phyloP scores from a whole-genome alignment of 2,113 vertebrate species.

The Dasypus novemcinctus region DNA sequence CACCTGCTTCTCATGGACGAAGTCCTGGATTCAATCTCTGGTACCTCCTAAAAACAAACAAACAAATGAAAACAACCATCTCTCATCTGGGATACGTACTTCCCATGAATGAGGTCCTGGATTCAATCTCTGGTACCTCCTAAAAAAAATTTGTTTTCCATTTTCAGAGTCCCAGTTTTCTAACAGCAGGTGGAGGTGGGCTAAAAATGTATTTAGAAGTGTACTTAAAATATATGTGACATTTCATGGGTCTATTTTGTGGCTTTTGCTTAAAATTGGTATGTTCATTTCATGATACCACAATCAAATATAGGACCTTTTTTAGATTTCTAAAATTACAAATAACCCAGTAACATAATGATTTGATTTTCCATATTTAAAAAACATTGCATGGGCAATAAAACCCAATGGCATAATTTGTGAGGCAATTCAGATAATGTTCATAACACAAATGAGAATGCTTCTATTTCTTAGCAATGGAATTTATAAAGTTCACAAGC shows the following conservation, averaged over 20 bases:
- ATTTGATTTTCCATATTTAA: neutral
- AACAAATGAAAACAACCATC: too few species aligned
- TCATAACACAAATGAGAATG: neutral
- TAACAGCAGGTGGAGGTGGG: neutral
- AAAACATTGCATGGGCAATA: neutral
- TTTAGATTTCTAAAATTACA: conserved; percentile 23
- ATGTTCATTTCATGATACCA: neutral
- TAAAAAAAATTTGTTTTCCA: too few species aligned
- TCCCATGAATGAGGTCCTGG: too few species aligned
- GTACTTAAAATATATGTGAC: neutral
- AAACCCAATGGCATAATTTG: neutral
- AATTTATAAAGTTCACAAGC: neutral
- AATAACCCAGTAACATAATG: neutral
- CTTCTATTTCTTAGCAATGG: neutral
- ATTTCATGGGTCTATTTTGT: neutral
- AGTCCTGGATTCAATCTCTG: too few species aligned
- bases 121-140: too few species aligned
- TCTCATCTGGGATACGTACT: too few species aligned
- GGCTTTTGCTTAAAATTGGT: neutral
- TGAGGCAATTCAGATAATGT: neutral
- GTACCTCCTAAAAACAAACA: too few species aligned
- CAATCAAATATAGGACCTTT: neutral
- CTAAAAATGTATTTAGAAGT: neutral
- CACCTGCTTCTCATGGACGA: too few species aligned
- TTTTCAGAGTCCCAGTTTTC: neutral